Evolutionary conservation across 2,797 vertebrate species (phyloP).

Genomic region (Trachurus trachurus): DNA sequence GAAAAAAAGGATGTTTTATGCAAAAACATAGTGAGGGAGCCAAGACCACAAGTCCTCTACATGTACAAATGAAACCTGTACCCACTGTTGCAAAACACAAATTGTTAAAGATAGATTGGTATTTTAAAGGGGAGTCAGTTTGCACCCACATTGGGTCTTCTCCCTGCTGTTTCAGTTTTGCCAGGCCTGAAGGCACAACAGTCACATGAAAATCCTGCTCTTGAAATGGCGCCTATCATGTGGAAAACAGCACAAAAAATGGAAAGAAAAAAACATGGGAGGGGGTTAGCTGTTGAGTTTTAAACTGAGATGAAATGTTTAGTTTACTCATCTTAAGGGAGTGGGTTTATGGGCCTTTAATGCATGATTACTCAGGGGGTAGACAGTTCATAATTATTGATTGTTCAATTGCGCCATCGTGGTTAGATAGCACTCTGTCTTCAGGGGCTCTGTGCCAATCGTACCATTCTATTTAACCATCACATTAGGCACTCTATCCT

Average conservation of each 20-base stretch:
- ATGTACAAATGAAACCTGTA: no score
- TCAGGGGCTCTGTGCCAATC: slow-evolving; percentile 60
- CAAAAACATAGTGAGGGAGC: no score
- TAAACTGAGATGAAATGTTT: slow-evolving; percentile 39
- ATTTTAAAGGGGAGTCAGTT: slow-evolving; percentile 13
- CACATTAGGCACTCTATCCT: slow-evolving; percentile 39
- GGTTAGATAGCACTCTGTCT: slow-evolving; percentile 66
- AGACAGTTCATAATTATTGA: slow-evolving; percentile 78
- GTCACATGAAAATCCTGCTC: slow-evolving; percentile 77
- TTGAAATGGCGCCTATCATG: slow-evolving; percentile 62
- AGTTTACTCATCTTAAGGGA: slow-evolving; percentile 55
- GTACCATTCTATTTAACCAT: slow-evolving; percentile 67
- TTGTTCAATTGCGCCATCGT: slow-evolving; percentile 62
- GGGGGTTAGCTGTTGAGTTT: not conserved
- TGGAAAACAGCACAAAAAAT: slow-evolving; percentile 29
- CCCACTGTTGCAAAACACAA: not conserved
- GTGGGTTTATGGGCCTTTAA: slow-evolving; percentile 59
- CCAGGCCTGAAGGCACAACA: slow-evolving; percentile 66
- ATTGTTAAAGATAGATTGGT: slow-evolving; percentile 28
- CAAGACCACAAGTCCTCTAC: no score
- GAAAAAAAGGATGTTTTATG: no score
- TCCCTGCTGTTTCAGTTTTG: slow-evolving; percentile 12
- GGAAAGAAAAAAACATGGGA: not conserved
- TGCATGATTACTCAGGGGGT: slow-evolving; percentile 76
- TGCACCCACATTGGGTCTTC: slow-evolving; percentile 41